These are phyloP conservation scores for Danio kyathit DNA, from an alignment of 2,797 vertebrate genomes.

Conservation along the genomic window DNA sequence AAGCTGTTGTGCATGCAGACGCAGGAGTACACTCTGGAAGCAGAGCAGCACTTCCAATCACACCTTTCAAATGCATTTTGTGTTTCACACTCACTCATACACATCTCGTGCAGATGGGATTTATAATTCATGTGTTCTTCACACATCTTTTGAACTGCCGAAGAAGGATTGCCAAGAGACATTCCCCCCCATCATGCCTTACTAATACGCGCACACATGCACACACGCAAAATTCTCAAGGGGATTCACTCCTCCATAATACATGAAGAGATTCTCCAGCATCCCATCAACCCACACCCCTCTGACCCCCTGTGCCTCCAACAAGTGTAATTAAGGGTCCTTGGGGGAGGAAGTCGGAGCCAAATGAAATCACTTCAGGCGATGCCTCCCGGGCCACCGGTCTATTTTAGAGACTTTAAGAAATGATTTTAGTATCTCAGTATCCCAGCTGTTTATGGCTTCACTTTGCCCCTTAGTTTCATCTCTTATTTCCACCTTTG, in stretches of 20 bases:
- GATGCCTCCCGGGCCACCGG: slow-evolving; percentile 31
- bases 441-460: slow-evolving; percentile 12
- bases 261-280: slow-evolving; percentile 65
- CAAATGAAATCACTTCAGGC: slow-evolving; percentile 47
- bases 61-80: slow-evolving; percentile 45
- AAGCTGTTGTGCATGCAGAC: slow-evolving; percentile 23
- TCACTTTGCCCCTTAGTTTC: slow-evolving; percentile 14
- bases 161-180: slow-evolving; percentile 49
- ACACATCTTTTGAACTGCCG: slow-evolving; percentile 57
- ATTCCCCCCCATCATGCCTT: slow-evolving; percentile 2
- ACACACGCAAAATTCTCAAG: slow-evolving; percentile 27
- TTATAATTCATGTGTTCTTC: slow-evolving; percentile 62
- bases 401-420: slow-evolving; percentile 35
- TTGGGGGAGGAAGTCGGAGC: slow-evolving; percentile 24
- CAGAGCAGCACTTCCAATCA: slow-evolving; percentile 36
- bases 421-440: slow-evolving; percentile 31
- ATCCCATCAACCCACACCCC: slow-evolving; percentile 37
- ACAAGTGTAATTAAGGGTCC: slow-evolving; percentile 55
- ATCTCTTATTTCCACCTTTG: slow-evolving; percentile 15
- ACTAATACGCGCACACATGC: slow-evolving; percentile 16
- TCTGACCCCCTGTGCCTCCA: slow-evolving; percentile 43
- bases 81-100: slow-evolving; percentile 52
- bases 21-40: slow-evolving; percentile 13
- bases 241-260: slow-evolving; percentile 66
- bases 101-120: slow-evolving; percentile 52